Evolutionary conservation across 2,888 invertebrate species (phyloP), one percentile per base, ranked within the genome.

Genomic region (Alsophila aescularia): DNA sequence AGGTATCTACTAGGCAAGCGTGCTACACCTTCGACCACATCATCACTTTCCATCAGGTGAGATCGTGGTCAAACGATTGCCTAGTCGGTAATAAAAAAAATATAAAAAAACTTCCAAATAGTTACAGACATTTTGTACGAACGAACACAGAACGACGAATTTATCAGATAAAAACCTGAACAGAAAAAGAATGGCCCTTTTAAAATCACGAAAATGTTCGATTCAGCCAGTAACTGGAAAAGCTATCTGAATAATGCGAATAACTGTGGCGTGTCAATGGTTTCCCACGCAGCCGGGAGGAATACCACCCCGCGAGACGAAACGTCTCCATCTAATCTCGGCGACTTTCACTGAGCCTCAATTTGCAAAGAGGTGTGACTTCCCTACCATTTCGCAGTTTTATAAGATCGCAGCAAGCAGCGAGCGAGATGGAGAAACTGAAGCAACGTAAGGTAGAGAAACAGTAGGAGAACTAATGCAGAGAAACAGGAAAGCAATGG

Each of bases 361-460:
- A 80, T 80, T 78, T 75, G 72, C 69, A 72, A 77, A 74, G 71
- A 73, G 66, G 70, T 72, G 69, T 69, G 72, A 75, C 57, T 75
- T 75, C 69, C 62, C 63, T 69, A 66, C 66, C 66, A 73, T 80
- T 77, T 75, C 67, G 65, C 69, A 71, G 66, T 63, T 70, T 72
- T 67, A 72, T 68, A 66, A 62, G 60, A 54, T 57, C 50, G 65
- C 45, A 58, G 57, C 69, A 50, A 41, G 40, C 15, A 31, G 49
- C 14, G 53, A 60, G 42, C 41, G 52, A 64, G 65, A 52, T 60
- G 63, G 61, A 60, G 67, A 71, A 68, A 74, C 51, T 16, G 27
- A 21, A n/a, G 27, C 4, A 6, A 34, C 32, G 21, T 34, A 49
- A 27, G 13, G 1, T 1, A 1, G 6, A 35, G 21, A 52, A 55